phyloP scores from a whole-genome alignment of 2,888 invertebrate species.

The Lottia scabra region DNA sequence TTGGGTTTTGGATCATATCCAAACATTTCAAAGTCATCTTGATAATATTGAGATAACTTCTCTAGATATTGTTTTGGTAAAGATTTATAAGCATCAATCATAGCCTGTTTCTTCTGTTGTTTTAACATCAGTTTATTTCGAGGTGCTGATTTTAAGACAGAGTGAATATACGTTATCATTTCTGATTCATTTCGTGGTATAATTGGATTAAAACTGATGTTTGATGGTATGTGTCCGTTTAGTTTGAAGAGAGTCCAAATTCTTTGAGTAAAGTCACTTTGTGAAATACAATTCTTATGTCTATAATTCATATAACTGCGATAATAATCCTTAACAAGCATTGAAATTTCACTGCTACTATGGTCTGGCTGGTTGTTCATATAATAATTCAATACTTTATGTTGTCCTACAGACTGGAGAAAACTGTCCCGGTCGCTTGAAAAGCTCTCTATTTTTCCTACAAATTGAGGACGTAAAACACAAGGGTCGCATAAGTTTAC shows the following conservation, averaged over 20 bases:
- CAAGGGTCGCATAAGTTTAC: slow-evolving; percentile 30
- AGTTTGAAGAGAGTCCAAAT: slow-evolving; percentile 24
- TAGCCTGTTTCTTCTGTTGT: no score
- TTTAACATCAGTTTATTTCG: no score
- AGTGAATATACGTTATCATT: no score
- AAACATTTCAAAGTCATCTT: slow-evolving; percentile 25
- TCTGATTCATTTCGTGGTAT: no score
- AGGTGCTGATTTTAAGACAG: no score
- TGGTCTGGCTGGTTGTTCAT: no score
- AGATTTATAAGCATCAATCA: no score
- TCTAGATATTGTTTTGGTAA: no score
- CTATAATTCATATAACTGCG: not conserved
- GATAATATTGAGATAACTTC: not conserved
- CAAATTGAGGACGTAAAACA: slow-evolving; percentile 24
- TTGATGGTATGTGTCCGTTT: slow-evolving; percentile 23
- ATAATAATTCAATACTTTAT: no score
- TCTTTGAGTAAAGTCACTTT: slow-evolving; percentile 8
- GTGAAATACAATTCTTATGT: slow-evolving; percentile 10
- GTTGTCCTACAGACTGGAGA: no score
- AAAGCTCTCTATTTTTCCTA: slow-evolving; percentile 34
- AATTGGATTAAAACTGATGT: slow-evolving; percentile 2
- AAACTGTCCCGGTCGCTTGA: slow-evolving; percentile 9
- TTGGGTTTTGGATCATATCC: slow-evolving; percentile 20
- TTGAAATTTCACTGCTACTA: slow-evolving; percentile 15
- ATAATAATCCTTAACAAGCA: slow-evolving; percentile 22